phyloP scores from a whole-genome alignment of 2,113 vertebrate species.

The Cisticola juncidis region DNA sequence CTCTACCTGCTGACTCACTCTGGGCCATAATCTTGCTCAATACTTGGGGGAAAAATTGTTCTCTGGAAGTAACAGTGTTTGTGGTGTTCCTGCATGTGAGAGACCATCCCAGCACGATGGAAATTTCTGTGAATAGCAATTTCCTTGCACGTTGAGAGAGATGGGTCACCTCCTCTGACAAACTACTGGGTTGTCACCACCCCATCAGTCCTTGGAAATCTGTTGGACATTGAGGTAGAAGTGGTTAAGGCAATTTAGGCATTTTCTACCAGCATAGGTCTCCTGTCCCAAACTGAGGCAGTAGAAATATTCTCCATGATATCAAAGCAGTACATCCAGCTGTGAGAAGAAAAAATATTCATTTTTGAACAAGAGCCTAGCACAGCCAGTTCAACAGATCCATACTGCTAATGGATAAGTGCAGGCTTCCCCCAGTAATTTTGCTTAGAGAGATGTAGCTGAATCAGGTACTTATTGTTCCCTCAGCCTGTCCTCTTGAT shows the following conservation, averaged over 20 bases:
- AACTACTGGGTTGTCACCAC: background rate
- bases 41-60: background rate
- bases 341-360: background rate
- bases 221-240: background rate
- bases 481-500: background rate
- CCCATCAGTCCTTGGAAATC: background rate
- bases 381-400: background rate
- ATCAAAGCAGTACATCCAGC: background rate
- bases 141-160: background rate
- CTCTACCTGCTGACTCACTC: background rate
- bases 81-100: background rate
- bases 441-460: background rate
- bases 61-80: background rate
- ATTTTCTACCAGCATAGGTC: background rate
- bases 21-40: background rate
- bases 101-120: background rate
- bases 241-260: fast-evolving
- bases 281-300: background rate
- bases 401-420: background rate
- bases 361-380: background rate
- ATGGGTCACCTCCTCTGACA: background rate
- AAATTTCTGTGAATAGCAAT: background rate
- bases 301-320: background rate
- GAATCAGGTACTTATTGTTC: background rate
- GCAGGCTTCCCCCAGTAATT: background rate